Base-by-base conservation (phyloP, 2,113 vertebrate species). In the Dicaeum eximium region DNA sequence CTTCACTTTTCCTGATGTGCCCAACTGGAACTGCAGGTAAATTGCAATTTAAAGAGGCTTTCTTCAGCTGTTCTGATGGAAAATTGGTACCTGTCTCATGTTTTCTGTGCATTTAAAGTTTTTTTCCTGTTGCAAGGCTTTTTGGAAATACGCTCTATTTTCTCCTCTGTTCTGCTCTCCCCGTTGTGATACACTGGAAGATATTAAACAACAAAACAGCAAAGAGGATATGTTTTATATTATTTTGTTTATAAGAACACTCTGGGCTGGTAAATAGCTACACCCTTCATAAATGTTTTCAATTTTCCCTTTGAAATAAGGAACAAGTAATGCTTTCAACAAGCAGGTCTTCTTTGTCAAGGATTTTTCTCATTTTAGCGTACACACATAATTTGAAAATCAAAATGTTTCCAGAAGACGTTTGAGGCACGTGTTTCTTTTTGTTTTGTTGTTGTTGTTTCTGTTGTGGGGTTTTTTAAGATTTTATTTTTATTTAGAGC, bases 221-320 rank as follows among this genome's bases (percentile, higher is more conserved):
- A 74, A 80, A 71, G 77, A 60, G 61, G 86, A 37, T 81, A 62
- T 97, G 96, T 90, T 97, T 97, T 88, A 8, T 65, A 97, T 97
- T 97, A 97, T 56, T 94, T 93, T 97, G 95, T 97, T 96, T 97
- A 65, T 96, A 90, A 90, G 86, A 85, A 90, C 54, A 51, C 53
- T 88, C 61, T 85, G 83, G 72, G 62, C 60, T 93, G 24, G 90
- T 93, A 94, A 96, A 95, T 67, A 88, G 54, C 77, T 96, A 90
- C 91, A 80, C 91, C 92, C 97, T 91, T 84, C 14, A 1, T 28
- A 84, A 94, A 38, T 95, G 93, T 86, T 95, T 96, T 89, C 79
- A 92, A 93, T 97, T 95, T 94, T 95, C 61, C 65, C 60, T 96
- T 94, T 95, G 94, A 94, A 94, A 91, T 89, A 81, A 0, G 31